Evolutionary conservation across 2,113 vertebrate species (phyloP).

Genomic region (Myocastor coypus): DNA sequence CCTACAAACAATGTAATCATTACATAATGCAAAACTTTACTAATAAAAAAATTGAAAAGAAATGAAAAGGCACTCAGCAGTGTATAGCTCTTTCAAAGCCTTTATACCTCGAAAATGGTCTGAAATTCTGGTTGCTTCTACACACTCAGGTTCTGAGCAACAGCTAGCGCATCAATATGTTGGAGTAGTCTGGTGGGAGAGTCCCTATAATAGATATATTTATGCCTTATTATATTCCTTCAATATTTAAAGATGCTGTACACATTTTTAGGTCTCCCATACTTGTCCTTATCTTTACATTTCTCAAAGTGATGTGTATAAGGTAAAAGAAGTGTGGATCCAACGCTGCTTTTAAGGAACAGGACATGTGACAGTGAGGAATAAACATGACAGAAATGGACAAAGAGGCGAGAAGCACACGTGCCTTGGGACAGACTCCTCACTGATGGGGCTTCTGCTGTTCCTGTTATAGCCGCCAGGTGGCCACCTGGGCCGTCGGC

Average conservation of each 20-base stretch:
- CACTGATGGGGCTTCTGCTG: neutral
- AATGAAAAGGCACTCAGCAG: neutral
- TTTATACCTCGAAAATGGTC: neutral
- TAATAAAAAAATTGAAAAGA: neutral
- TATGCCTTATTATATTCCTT: neutral
- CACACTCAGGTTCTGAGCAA: neutral
- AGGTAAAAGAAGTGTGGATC: conserved; percentile 7
- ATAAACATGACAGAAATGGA: neutral
- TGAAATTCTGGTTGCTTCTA: neutral
- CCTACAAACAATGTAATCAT: neutral
- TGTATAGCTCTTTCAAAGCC: neutral
- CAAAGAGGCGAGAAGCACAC: too few species aligned
- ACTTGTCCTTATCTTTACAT: neutral
- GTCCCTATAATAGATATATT: neutral
- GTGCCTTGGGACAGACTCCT: neutral
- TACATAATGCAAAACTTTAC: neutral
- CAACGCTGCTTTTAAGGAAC: neutral
- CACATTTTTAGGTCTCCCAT: neutral
- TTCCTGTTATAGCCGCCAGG: neutral
- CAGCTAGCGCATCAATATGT: neutral
- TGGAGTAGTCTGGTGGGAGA: neutral
- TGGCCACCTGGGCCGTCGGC: neutral
- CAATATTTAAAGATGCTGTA: neutral
- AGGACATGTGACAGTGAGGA: neutral
- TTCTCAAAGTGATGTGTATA: neutral